Evolutionary conservation across 2,113 vertebrate species (phyloP), one percentile per base, ranked within the genome.

Genomic region (Alligator mississippiensis): DNA sequence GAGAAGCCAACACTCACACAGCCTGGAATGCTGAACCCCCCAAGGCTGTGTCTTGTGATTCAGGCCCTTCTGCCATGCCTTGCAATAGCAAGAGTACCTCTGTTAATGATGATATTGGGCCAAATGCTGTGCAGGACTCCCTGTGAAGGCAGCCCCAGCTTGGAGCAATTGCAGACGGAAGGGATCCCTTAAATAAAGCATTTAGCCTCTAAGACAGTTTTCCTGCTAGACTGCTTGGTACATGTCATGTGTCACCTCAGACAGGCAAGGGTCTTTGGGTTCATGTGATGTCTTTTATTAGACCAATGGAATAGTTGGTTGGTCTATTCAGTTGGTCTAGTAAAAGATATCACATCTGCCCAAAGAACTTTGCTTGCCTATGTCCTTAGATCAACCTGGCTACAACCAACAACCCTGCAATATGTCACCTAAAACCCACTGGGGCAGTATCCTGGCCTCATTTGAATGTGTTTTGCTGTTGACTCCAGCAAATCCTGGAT

Each of bases 401-500:
- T 47, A 47, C 47, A 47, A 47, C 47, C 47, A 47, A 47, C 47
- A 47, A 47, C 47, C 47, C 47, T 47, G 47, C 47, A 47, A 47
- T 47, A 47, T 47, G 47, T 47, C 47, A 9, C 47, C 47, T 47
- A 47, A 30, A 30, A 70, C n/a, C 30, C 34, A 17, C 18, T 70
- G n/a, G 18, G 66, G 66, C 6, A 18, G 6, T 19, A 70, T 70
- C 18, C 30, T 11, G 66, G 66, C 30, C 30, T 17, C n/a, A 30
- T 16, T 30, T 16, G 28, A 34, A 70, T 19, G 66, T 34, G 30
- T 34, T 70, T 70, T 34, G 66, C 66, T 70, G 62, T 68, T 92
- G 87, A 85, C 64, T 86, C 18, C 75, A 60, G 34, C 0, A 0
- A 24, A 24, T 7, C 58, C 0, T 0, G 30, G 54, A 75, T 70